Conservation (phyloP, 2,888 invertebrate genomes). For the Cabera pusaria region DNA sequence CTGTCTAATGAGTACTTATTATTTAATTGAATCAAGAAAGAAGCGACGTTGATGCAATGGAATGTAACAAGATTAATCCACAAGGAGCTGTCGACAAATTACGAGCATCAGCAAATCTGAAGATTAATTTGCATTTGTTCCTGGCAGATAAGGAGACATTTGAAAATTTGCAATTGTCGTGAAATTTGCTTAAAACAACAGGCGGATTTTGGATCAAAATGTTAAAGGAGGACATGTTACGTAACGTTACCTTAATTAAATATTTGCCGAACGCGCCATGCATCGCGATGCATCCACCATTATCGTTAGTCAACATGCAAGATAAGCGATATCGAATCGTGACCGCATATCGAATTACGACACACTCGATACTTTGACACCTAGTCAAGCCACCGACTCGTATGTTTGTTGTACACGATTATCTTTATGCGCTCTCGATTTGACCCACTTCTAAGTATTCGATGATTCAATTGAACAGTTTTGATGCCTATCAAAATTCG, state of each 20-base stretch:
- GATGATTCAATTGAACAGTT: constrained; percentile 2
- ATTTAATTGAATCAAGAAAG: constrained; percentile 6
- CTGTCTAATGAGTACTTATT: constrained; percentile 8
- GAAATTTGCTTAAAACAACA: constrained; percentile 19
- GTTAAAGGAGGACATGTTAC: constrained; percentile 29
- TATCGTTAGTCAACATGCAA: constrained; percentile 65
- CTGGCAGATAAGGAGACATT: constrained; percentile 10
- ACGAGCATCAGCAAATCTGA: constrained; percentile 14
- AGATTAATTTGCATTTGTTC: constrained; percentile 17
- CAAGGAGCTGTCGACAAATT: constrained; percentile 8
- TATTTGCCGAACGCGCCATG: constrained; percentile 67
- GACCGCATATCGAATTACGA: constrained; percentile 69
- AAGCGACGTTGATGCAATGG: constrained; percentile 2
- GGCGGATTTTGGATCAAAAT: constrained; percentile 23
- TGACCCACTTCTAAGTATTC: constrained; percentile 49
- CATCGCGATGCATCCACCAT: constrained; percentile 59
- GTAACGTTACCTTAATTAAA: constrained; percentile 53
- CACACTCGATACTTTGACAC: constrained; percentile 65
- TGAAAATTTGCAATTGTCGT: constrained; percentile 14
- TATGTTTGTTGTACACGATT: constrained; percentile 52
- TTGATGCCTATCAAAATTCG: constrained; percentile 8
- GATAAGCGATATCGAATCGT: constrained; percentile 72
- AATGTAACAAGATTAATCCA: constrained; percentile 2
- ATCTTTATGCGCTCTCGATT: constrained; percentile 48
- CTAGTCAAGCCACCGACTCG: constrained; percentile 65